A percentile compares a stretch with the other conserved stretches of the same genome.
phyloP scores from a whole-genome alignment of 2,113 vertebrate species.

The Onychorhynchus coronatus region DNA sequence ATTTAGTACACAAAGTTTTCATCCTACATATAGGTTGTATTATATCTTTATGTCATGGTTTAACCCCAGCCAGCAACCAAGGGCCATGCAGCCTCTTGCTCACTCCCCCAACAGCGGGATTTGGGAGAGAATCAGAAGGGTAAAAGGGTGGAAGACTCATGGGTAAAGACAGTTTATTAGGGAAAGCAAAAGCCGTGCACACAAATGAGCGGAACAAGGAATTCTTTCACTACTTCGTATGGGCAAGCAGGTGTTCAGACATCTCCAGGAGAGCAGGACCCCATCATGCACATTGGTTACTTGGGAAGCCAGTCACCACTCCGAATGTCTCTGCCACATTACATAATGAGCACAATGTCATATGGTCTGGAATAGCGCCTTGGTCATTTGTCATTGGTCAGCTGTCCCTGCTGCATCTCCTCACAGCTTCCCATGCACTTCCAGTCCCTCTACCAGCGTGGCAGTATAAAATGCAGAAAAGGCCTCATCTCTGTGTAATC shows the following conservation, averaged over 20 bases:
- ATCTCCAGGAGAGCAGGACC: not conserved
- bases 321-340: not conserved
- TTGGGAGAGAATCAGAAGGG: accelerated
- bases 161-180: not conserved
- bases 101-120: not conserved
- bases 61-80: not conserved
- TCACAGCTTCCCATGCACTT: not conserved
- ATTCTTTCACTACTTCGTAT: not conserved
- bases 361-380: not conserved
- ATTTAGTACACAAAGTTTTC: not conserved
- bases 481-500: not conserved
- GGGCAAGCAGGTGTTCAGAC: not conserved
- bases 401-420: not conserved
- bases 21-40: not conserved
- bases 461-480: not conserved
- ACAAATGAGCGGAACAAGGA: not conserved
- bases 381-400: not conserved
- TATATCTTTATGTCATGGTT: not conserved
- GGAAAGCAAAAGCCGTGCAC: not conserved
- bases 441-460: too few relatives aligned
- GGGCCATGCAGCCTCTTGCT: not conserved
- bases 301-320: not conserved
- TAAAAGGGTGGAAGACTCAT: not conserved
- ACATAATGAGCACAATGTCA: not conserved
- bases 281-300: not conserved